These are phyloP conservation scores for mouse (Mus musculus) DNA, from an alignment of 2,113 vertebrate genomes.

Conservation along the genomic window DNA sequence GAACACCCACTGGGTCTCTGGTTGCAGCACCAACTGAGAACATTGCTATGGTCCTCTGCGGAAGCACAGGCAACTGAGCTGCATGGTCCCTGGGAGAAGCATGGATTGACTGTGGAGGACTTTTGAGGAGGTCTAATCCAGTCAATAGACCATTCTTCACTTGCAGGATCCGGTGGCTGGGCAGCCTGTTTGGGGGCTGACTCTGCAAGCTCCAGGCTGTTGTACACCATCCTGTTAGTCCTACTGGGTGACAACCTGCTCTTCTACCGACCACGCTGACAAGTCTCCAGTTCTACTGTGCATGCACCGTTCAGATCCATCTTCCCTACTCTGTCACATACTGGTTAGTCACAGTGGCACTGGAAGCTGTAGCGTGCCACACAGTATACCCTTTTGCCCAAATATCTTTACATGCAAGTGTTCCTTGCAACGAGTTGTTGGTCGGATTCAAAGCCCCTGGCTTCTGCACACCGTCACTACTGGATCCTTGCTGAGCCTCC, in stretches of 20 bases:
- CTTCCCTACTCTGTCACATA: not conserved
- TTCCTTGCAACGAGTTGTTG: not conserved
- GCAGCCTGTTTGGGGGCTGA: not conserved
- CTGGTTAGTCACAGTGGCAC: not conserved
- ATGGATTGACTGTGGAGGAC: not conserved
- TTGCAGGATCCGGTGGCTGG: not conserved
- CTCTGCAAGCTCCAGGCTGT: not conserved
- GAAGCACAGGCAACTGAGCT: not conserved
- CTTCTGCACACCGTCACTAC: not conserved
- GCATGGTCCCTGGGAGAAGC: not conserved
- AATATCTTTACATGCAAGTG: not conserved
- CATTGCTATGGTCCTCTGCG: not conserved
- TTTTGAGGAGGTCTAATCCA: not conserved
- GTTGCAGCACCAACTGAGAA: not conserved
- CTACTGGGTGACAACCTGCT: not conserved
- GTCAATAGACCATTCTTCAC: not conserved
- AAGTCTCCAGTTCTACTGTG: not conserved
- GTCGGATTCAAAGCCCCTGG: not conserved
- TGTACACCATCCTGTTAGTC: not conserved
- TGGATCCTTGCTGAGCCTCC: not conserved
- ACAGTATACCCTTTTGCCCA: not conserved
- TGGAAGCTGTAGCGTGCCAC: not conserved
- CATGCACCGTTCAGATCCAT: not conserved
- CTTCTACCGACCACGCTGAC: not conserved
- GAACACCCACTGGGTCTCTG: not conserved